Evolutionary conservation across 2,797 vertebrate species (phyloP).

Genomic region (Phoebastria nigripes): DNA sequence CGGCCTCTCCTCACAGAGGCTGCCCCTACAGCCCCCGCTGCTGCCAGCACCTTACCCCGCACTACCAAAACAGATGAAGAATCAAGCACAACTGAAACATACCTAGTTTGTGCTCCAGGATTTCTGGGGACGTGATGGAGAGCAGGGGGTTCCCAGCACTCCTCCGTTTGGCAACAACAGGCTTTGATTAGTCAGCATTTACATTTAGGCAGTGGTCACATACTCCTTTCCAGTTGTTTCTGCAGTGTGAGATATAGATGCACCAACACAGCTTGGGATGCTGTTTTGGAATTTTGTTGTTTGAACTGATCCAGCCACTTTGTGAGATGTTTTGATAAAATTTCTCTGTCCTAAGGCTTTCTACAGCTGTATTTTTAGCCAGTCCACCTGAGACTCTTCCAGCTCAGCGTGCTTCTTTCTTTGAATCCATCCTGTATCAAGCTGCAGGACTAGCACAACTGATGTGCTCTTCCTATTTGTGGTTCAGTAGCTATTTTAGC

Average conservation of each 20-base stretch:
- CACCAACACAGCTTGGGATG: neutral
- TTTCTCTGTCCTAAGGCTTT: neutral
- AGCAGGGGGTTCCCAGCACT: neutral
- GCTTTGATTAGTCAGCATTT: neutral
- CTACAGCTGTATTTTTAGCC: neutral
- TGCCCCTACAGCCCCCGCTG: rapidly evolving
- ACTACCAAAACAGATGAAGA: neutral
- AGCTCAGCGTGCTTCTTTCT: neutral
- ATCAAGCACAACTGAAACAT: neutral
- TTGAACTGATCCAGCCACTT: neutral
- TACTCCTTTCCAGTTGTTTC: neutral
- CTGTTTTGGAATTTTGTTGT: neutral
- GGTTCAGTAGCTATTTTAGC: neutral
- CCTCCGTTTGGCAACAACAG: neutral
- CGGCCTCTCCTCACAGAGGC: too few species aligned
- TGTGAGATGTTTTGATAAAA: neutral
- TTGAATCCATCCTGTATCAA: neutral
- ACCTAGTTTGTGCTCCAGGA: neutral
- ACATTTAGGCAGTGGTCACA: neutral
- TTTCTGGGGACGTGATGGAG: neutral
- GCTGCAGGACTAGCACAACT: neutral
- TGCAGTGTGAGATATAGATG: neutral
- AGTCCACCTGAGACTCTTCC: neutral
- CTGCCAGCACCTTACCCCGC: rapidly evolving
- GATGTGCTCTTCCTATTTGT: neutral